A percentile compares a stretch with the other conserved stretches of the same genome.
phyloP scores from a whole-genome alignment of 2,113 vertebrate species.

The Rhizomys pruinosus region DNA sequence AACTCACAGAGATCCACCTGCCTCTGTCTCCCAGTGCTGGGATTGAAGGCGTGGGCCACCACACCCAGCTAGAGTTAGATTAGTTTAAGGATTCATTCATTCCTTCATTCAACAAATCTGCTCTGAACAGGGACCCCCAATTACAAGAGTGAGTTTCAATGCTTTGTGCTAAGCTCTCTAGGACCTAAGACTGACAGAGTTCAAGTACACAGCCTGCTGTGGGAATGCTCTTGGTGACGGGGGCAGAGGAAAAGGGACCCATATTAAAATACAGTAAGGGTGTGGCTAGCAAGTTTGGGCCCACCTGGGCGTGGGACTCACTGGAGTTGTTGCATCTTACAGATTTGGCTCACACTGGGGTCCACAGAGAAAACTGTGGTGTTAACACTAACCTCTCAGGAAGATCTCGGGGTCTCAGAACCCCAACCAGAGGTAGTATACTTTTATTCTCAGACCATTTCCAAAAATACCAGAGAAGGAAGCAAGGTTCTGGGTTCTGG shows the following conservation, averaged over 20 bases:
- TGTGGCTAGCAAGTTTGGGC: neutral
- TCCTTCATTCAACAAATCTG: neutral
- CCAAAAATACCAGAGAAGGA: neutral
- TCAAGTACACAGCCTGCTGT: neutral
- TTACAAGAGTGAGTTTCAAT: neutral
- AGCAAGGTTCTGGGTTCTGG: neutral
- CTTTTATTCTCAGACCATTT: neutral
- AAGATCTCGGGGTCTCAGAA: neutral
- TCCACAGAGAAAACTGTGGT: neutral
- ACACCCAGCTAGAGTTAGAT: too few species aligned
- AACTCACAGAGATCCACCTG: too few species aligned
- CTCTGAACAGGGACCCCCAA: neutral
- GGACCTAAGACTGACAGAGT: neutral
- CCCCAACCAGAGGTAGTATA: neutral
- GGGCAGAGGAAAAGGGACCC: neutral
- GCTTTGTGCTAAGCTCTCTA: neutral
- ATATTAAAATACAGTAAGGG: neutral
- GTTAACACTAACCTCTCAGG: neutral
- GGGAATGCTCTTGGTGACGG: too few species aligned
- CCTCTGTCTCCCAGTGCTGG: too few species aligned
- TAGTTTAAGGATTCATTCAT: too few species aligned
- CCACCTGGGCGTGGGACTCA: neutral
- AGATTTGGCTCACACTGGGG: neutral
- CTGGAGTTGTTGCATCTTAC: neutral
- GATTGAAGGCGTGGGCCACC: too few species aligned